These are phyloP conservation scores for Clarias gariepinus DNA, from an alignment of 2,113 vertebrate genomes.

Conservation along the genomic window DNA sequence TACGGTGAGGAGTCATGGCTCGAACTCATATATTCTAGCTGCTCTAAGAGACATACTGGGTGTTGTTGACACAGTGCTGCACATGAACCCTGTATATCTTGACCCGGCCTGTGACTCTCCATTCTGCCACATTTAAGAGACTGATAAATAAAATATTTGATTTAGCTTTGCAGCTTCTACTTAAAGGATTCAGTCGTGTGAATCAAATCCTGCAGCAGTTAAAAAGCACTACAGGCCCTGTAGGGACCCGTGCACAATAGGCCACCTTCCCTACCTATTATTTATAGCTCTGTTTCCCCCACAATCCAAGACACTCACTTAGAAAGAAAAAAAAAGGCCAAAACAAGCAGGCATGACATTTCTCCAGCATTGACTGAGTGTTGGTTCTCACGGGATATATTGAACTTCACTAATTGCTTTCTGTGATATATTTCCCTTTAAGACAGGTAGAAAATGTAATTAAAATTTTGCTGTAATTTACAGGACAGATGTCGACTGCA, in stretches of 20 bases:
- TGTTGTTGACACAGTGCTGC: conserved; percentile 32
- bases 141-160: conserved; percentile 57
- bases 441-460: conserved; percentile 27
- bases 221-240: conserved; percentile 47
- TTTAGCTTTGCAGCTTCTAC: conserved; percentile 46
- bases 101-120: conserved; percentile 39
- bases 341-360: conserved; percentile 38
- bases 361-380: conserved; percentile 38
- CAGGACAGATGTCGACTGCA: conserved; percentile 3
- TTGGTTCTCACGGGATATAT: conserved; percentile 29
- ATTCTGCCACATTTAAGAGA: conserved; percentile 43
- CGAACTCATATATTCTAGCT: conserved; percentile 35
- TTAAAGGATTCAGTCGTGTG: conserved; percentile 49
- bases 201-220: conserved; percentile 50
- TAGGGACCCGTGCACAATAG: conserved; percentile 34
- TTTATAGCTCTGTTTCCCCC: conserved; percentile 54
- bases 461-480: conserved; percentile 27
- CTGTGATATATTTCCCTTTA: conserved; percentile 38
- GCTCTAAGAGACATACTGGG: conserved; percentile 27
- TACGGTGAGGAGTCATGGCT: conserved; percentile 31
- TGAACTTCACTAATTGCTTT: conserved; percentile 42
- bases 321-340: background rate
- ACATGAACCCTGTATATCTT: conserved; percentile 47
- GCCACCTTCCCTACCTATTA: conserved; percentile 50
- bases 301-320: conserved; percentile 30